Conservation (phyloP, 1,140 invertebrate genomes). For the Drosophila pruinosa region DNA sequence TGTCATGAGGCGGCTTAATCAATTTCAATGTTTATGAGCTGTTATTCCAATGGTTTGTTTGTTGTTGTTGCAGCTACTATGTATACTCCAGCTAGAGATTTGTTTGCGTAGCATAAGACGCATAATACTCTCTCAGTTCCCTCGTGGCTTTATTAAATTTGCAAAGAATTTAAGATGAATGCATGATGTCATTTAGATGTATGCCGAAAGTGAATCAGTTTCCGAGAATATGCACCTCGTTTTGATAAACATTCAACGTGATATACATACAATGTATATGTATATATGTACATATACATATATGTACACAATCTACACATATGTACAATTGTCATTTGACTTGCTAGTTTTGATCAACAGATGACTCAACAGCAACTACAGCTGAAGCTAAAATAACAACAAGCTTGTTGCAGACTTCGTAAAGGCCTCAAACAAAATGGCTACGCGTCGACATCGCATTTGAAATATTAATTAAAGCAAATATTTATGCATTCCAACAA, state of each 20-base stretch:
- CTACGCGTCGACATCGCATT: background rate
- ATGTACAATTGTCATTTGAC: slow-evolving; percentile 6
- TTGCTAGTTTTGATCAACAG: slow-evolving; percentile 6
- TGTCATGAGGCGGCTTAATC: slow-evolving; percentile 15
- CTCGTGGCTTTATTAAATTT: no score
- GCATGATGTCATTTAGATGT: slow-evolving; percentile 34
- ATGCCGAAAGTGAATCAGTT: slow-evolving; percentile 20
- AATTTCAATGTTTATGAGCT: slow-evolving; percentile 30
- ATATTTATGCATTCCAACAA: slow-evolving; percentile 34
- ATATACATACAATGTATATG: background rate
- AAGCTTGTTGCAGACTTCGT: slow-evolving; percentile 1
- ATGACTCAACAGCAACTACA: slow-evolving; percentile 23
- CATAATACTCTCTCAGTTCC: background rate
- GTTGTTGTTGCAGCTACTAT: slow-evolving; percentile 14
- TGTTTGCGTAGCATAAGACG: slow-evolving; percentile 5
- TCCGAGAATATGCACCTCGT: slow-evolving; percentile 2
- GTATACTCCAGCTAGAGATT: slow-evolving; percentile 3
- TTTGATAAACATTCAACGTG: slow-evolving; percentile 25
- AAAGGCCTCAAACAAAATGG: slow-evolving; percentile 18
- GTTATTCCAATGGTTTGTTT: slow-evolving; percentile 12
- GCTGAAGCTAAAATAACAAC: background rate
- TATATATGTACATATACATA: background rate
- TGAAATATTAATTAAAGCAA: slow-evolving; percentile 40
- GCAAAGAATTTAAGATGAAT: background rate
- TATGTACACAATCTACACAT: background rate